phyloP scores from a whole-genome alignment of 53 echinoderm and acorn worm genomes.

The Patiria pectinifera region DNA sequence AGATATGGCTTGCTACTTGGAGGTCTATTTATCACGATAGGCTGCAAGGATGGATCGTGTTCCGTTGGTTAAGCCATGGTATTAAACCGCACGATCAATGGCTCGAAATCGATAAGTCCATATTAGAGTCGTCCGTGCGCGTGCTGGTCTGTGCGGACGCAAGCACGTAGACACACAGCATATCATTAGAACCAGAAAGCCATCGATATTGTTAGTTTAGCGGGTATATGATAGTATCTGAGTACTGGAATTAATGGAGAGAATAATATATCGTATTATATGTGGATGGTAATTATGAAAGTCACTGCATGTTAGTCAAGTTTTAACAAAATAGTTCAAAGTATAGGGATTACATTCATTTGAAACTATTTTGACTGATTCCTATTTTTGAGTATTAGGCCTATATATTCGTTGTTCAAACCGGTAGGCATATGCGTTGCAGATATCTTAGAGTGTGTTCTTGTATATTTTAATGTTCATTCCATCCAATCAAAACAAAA shows the following conservation, averaged over 20 bases:
- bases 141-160: background rate
- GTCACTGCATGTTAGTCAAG: no score
- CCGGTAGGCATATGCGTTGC: no score
- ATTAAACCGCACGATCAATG: background rate
- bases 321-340: no score
- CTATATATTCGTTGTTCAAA: no score
- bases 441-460: no score
- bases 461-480: no score
- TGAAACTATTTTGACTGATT: no score
- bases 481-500: no score
- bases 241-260: background rate
- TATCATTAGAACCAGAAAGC: background rate
- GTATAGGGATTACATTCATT: no score
- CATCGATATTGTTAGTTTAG: background rate
- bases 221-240: background rate
- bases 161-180: background rate
- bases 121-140: background rate
- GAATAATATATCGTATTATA: no score
- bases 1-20: background rate
- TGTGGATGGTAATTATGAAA: no score
- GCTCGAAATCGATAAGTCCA: background rate
- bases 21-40: background rate
- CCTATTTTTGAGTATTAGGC: no score
- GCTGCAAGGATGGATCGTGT: background rate
- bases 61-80: background rate